Evolutionary conservation across 2,888 invertebrate species (phyloP).

Genomic region (Aphidoletes aphidimyza): DNA sequence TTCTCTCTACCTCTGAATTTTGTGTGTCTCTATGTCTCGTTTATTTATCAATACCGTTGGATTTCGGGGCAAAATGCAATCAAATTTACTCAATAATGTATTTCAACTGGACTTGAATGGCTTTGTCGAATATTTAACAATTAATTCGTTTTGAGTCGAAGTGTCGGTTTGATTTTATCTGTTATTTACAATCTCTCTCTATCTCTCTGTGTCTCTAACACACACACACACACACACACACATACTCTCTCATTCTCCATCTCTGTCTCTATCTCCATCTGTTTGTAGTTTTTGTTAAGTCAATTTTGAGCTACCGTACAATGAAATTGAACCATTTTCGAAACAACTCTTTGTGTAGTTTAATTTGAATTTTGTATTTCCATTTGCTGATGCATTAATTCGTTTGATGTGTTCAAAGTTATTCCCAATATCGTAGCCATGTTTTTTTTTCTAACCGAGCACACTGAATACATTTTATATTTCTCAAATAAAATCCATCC

Average conservation of each 20-base stretch:
- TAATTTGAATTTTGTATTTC: not conserved
- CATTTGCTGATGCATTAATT: not conserved
- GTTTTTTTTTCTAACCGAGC: too few relatives aligned
- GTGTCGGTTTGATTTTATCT: slow-evolving; percentile 7
- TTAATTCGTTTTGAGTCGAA: slow-evolving; percentile 24
- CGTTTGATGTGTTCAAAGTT: not conserved
- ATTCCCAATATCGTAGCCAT: not conserved
- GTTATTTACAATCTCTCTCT: too few relatives aligned
- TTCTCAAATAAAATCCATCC: too few relatives aligned
- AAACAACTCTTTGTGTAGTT: not conserved
- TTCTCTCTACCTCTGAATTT: not conserved
- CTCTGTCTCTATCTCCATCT: not conserved
- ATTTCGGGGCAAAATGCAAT: not conserved
- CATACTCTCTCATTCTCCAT: not conserved
- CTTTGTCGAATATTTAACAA: too few relatives aligned
- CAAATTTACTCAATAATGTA: not conserved
- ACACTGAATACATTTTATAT: too few relatives aligned
- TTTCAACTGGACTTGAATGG: too few relatives aligned
- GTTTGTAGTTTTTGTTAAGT: not conserved
- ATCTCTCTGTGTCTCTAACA: too few relatives aligned
- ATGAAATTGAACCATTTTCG: too few relatives aligned
- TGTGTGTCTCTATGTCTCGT: not conserved
- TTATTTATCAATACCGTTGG: not conserved
- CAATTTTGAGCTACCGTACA: not conserved
- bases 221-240: too few relatives aligned